These are phyloP conservation scores for Salvelinus namaycush DNA, from an alignment of 2,113 vertebrate genomes.

Conservation along the genomic window DNA sequence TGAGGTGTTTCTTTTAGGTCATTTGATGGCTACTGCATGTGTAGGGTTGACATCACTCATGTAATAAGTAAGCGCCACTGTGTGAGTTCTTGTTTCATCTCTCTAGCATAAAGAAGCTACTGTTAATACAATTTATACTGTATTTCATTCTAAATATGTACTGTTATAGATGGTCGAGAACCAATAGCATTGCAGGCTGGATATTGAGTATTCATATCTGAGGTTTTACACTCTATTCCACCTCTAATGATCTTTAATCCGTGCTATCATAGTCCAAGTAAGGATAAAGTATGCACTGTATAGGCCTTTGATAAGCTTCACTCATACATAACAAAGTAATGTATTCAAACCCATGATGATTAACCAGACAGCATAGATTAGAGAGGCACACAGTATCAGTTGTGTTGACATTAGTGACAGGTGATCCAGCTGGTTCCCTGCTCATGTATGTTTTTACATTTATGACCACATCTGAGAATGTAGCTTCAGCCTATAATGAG, in stretches of 20 bases:
- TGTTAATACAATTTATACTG: not conserved
- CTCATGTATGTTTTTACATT: conserved; percentile 37
- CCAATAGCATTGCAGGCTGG: not conserved
- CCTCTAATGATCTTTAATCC: not conserved
- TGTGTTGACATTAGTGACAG: conserved; percentile 22
- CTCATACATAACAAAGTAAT: not conserved
- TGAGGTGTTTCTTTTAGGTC: not conserved
- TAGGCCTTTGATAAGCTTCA: not conserved
- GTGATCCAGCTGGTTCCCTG: conserved; percentile 48
- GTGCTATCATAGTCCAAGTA: not conserved
- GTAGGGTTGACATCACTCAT: not conserved
- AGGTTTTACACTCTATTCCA: not conserved
- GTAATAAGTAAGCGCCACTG: not conserved
- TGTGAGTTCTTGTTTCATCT: too few species aligned
- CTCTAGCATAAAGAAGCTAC: not conserved
- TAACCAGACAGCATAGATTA: too few species aligned
- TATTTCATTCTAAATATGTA: not conserved
- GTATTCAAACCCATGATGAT: not conserved
- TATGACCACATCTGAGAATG: conserved; percentile 37
- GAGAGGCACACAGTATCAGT: not conserved
- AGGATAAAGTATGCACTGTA: not conserved
- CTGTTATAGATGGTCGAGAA: not conserved
- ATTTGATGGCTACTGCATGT: not conserved
- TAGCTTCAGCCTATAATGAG: conserved; percentile 31
- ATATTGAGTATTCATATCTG: not conserved